Base-by-base conservation (phyloP, 2,113 vertebrate species). In the Oostethus manadensis region DNA sequence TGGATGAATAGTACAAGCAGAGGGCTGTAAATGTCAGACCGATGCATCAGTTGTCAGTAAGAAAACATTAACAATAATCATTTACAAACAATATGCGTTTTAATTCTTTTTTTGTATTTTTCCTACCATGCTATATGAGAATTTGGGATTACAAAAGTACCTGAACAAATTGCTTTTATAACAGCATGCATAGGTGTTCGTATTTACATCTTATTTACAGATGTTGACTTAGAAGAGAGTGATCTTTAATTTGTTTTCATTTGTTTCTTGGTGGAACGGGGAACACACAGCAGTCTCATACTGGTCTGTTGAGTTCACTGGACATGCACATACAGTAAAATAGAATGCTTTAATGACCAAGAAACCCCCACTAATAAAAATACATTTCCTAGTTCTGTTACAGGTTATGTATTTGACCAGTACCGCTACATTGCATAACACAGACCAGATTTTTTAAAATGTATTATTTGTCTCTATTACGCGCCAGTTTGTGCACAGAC, bases 161-260 rank as follows among this genome's bases (percentile, higher is more conserved):
- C 93, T 97, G 94, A 97, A 96, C 89, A 89, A 88, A 96, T 94
- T 89, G 90, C 91, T 93, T 94, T 92, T 92, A 89, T 93, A 90
- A 92, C 90, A 92, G 87, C 95, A 97, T 98, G 95, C 96, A 94
- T 92, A 93, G 93, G 80, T 92, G 88, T 88, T 91, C 89, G 78
- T 94, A 95, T 97, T 94, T 95, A 98, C 94, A 96, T 66, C 84
- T 79, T 97, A 96, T 97, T 93, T 97, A 98, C 94, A 97, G 73
- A 87, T 60, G 79, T 61, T 72, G 78, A 76, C 68, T 86, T 87
- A 87, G 81, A 90, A 91, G 86, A 91, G 82, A 75, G 73, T 77
- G 84, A 87, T 89, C 89, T 90, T 92, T 89, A 89, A 82, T 87
- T 71, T 61, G 56, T 58, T 79, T 82, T 78, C 66, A 79, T 81